Evolutionary conservation across 2,888 invertebrate genomes (phyloP), one percentile per base, ranked within the genome.

Genomic region (Slavum lentiscoides): DNA sequence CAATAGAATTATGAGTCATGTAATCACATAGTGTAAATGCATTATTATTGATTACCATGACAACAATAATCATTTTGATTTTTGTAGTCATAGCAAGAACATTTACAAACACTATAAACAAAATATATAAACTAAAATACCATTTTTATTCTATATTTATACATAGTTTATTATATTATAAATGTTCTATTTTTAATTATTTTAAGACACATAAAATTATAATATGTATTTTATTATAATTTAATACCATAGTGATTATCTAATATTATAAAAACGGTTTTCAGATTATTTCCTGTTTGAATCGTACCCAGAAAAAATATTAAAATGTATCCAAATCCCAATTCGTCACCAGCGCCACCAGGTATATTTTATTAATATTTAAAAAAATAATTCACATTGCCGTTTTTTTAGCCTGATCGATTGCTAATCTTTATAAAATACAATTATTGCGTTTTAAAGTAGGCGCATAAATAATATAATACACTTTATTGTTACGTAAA

Each of bases 271-370:
- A 13, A 49, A 49, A 13, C 3, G 13, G 13, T 58, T 74, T 74
- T 13, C 39, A 74, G 66, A 11, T 5, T 58, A 21, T 6, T 66
- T 21, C 13, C 49, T 61, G 23, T 49, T 11, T 23, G 8, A 43
- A 23, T 58, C 3, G 23, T 23, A 23, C 23, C 7, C 19, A 58
- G 9, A 58, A 75, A 30, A 64, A 55, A 55, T 55, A 39, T 21
- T n/a, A 39, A 66, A 58, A 76, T 76, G 75, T 68, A 76, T 76
- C 4, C 75, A 15, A 76, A 49, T 68, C n/a, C 68, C 19, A 75
- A 67, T 58, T 11, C 49, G 49, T 23, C 67, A 30, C 75, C 67
- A 21, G 66, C 66, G 15, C 43, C 75, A 43, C 43, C 75, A 43
- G 75, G 75, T 76, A 76, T 39, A 23, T 53, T 74, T 17, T 59